phyloP scores from a whole-genome alignment of 2,113 vertebrate species.

The Aspidoscelis tigris region DNA sequence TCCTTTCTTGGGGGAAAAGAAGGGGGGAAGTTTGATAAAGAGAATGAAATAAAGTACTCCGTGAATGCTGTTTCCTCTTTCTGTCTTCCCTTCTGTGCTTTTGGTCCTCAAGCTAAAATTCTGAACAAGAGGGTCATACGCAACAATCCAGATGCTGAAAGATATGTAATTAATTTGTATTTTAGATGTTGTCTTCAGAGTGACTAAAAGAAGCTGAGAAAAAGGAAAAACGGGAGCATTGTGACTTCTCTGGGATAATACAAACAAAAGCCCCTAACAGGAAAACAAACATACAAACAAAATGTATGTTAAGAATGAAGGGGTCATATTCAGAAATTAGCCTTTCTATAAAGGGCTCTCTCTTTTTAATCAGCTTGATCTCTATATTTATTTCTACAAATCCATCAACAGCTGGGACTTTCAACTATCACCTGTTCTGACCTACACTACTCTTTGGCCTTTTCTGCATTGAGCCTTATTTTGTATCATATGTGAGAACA shows the following conservation, averaged over 20 bases:
- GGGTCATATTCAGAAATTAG: slow-evolving; percentile 38
- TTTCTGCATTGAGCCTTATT: too few species aligned
- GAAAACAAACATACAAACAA: slow-evolving; percentile 3
- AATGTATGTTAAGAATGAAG: slow-evolving; percentile 26
- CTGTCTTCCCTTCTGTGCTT: not conserved
- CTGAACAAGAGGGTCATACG: slow-evolving; percentile 37
- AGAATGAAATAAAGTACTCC: slow-evolving; percentile 31
- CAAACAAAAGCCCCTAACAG: not conserved
- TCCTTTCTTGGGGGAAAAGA: not conserved
- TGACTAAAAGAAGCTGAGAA: slow-evolving; percentile 29
- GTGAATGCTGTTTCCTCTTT: not conserved
- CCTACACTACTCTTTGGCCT: not conserved
- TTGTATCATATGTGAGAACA: too few species aligned
- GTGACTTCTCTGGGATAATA: slow-evolving; percentile 38
- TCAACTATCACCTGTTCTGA: not conserved
- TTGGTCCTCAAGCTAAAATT: not conserved
- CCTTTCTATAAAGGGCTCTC: slow-evolving; percentile 24
- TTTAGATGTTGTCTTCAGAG: slow-evolving; percentile 41
- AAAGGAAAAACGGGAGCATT: slow-evolving; percentile 37
- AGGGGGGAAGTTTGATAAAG: slow-evolving; percentile 22
- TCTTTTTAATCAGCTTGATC: not conserved
- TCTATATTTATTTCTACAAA: slow-evolving; percentile 1
- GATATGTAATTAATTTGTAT: slow-evolving; percentile 64
- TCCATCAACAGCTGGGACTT: not conserved
- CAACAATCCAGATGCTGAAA: slow-evolving; percentile 37